A percentile compares a stretch with the other conserved stretches of the same genome.
Evolutionary conservation across 2,888 invertebrate genomes (phyloP).

Genomic region (Spodoptera littoralis): DNA sequence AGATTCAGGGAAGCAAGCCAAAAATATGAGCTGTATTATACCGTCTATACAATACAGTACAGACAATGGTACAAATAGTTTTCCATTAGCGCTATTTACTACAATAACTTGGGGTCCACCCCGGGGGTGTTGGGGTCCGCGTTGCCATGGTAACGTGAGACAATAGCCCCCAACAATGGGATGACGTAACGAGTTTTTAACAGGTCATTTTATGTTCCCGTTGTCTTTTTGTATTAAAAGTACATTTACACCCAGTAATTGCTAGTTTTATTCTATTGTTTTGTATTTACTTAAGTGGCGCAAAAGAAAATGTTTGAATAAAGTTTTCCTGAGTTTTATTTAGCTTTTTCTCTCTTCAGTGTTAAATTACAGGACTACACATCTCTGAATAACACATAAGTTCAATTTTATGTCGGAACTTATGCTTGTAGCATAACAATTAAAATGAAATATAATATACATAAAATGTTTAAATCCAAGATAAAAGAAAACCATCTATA

Average conservation of each 20-base stretch:
- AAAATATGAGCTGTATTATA: conserved; percentile 44
- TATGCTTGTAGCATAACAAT: too few species aligned
- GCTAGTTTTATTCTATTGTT: conserved; percentile 13
- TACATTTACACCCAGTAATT: conserved; percentile 34
- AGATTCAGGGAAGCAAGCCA: conserved; percentile 21
- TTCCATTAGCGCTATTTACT: conserved; percentile 52
- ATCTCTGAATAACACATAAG: too few species aligned
- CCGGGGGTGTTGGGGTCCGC: conserved; percentile 24
- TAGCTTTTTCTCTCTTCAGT: too few species aligned
- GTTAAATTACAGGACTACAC: too few species aligned
- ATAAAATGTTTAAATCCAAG: too few species aligned
- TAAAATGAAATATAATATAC: too few species aligned
- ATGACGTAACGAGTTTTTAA: conserved; percentile 42
- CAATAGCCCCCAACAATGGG: conserved; percentile 44
- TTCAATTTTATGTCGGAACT: too few species aligned
- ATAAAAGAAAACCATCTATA: too few species aligned
- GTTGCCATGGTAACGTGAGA: conserved; percentile 49
- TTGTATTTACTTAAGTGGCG: conserved; percentile 5
- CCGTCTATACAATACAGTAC: conserved; percentile 36
- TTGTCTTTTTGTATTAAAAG: conserved; percentile 21
- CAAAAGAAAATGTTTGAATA: conserved; percentile 4
- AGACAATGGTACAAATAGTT: conserved; percentile 58
- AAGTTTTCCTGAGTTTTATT: background rate
- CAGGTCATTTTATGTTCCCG: conserved; percentile 35
- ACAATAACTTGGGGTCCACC: conserved; percentile 40